Evolutionary conservation across 2,888 invertebrate species (phyloP), one percentile per base, ranked within the genome.

Genomic region (Caenorhabditis macrosperma): DNA sequence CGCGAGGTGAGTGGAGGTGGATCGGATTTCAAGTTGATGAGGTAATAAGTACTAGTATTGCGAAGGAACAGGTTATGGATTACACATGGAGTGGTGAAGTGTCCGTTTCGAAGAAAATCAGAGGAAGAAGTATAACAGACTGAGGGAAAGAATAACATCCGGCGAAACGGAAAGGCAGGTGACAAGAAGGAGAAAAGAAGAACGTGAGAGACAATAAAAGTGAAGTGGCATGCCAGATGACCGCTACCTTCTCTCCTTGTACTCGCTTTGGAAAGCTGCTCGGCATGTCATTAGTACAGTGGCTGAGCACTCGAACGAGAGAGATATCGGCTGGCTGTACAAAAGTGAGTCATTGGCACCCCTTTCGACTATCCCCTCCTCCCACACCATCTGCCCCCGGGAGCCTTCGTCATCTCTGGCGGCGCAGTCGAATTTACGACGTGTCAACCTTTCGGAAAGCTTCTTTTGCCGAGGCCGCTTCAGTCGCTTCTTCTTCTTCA

Each of bases 201-300:
- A 28, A 28, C 7, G 10, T 50, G 52, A 64, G 54, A 30, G 44
- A 55, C 35, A 55, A 63, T 48, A 72, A 55, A 68, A 71, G 30
- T 71, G 71, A 44, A 61, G 61, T 61, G 60, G 69, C 38, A 69
- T 60, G 60, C 69, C 60, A 69, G 69, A 71, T 71, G 71, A 71
- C 71, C 60, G 61, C 61, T 44, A 22, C 33, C 44, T 38, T 44
- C n/a, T n/a, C 15, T 52, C 22, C 0, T 6, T 4, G 50, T 28
- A 63, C 38, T 38, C 38, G 15, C 15, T 38, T 38, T 38, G 28
- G 6, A 28, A 28, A 52, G 28, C 28, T 20, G 46, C 20, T 20
- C 20, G 2, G 46, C n/a, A 46, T 46, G 46, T 3, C 46, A 46
- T 20, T 46, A 33, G 33, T 38, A 38, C 38, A 38, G 38, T 38